Conservation (phyloP, 2,797 vertebrate species). For the Melanotaenia parkinsoni region DNA sequence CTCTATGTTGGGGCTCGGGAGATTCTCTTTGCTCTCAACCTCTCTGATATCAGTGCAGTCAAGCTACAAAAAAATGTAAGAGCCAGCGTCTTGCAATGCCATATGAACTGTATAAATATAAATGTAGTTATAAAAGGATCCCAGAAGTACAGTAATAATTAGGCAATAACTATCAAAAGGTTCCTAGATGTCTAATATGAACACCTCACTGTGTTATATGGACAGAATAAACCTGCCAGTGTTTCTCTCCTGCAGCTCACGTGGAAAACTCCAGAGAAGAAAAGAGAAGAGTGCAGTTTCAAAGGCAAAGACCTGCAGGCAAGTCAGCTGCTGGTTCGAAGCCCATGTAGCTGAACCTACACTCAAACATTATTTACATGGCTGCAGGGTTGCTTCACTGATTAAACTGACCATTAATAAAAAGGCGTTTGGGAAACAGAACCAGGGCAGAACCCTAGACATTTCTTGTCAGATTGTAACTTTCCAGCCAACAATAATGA, state of each 20-base stretch:
- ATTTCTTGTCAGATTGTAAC: conserved; percentile 51
- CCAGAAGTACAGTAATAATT: conserved; percentile 23
- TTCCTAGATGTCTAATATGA: conserved; percentile 21
- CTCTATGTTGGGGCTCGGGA: conserved; percentile 92
- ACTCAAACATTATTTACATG: conserved; percentile 34
- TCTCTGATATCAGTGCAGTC: conserved; percentile 80
- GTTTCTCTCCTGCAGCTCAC: conserved; percentile 82
- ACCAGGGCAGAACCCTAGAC: conserved; percentile 33
- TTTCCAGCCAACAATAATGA: conserved; percentile 59
- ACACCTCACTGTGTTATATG: conserved; percentile 19
- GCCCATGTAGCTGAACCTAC: conserved; percentile 29
- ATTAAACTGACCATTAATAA: conserved; percentile 32
- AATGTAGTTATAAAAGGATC: conserved; percentile 29
- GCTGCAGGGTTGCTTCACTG: conserved; percentile 15
- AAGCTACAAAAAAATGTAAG: conserved; percentile 83
- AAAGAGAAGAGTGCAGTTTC: conserved; percentile 93
- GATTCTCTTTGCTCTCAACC: conserved; percentile 87
- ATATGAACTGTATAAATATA: conserved; percentile 28
- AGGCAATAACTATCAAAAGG: conserved; percentile 27
- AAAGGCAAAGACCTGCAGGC: conserved; percentile 96
- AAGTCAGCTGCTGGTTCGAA: conserved; percentile 54
- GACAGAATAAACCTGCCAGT: conserved; percentile 28
- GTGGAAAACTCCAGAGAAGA: conserved; percentile 88
- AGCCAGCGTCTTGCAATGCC: conserved; percentile 16
- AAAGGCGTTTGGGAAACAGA: conserved; percentile 30